These are phyloP conservation scores for Aphaenogaster floridana DNA, from an alignment of 1,140 invertebrate species.

Conservation along the genomic window DNA sequence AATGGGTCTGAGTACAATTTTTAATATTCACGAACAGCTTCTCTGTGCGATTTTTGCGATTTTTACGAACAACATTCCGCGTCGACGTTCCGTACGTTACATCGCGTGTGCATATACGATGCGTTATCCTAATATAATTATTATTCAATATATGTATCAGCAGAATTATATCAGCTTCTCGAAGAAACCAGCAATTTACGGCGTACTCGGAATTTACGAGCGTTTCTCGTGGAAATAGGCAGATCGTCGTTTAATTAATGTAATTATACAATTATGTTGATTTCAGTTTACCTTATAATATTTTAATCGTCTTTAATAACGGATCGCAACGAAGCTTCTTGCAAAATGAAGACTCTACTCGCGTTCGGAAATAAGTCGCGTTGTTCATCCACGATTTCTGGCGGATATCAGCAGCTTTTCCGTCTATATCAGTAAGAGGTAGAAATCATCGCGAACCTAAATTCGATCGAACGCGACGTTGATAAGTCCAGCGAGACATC, in stretches of 20 bases:
- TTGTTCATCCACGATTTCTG: background rate
- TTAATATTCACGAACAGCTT: background rate
- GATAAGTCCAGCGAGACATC: conserved; percentile 8
- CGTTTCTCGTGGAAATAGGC: conserved; percentile 49
- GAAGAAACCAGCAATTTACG: conserved; percentile 52
- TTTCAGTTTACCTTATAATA: conserved; percentile 18
- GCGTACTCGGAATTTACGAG: conserved; percentile 41
- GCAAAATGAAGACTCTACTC: background rate
- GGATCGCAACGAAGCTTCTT: background rate
- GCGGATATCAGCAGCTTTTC: too few species aligned
- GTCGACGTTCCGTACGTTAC: background rate
- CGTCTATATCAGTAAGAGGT: background rate
- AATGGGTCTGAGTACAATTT: background rate
- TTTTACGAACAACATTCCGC: background rate
- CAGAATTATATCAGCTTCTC: conserved; percentile 35
- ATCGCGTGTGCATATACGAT: background rate
- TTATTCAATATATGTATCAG: conserved; percentile 62
- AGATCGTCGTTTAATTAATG: conserved; percentile 43
- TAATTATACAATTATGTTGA: conserved; percentile 51
- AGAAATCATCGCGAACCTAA: background rate
- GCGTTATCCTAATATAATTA: conserved; percentile 44
- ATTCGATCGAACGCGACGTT: conserved; percentile 34
- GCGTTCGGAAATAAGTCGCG: background rate
- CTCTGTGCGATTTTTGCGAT: background rate
- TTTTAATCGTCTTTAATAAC: conserved; percentile 54